Base-by-base conservation (phyloP, 2,797 vertebrate genomes). In the Tolypeutes matacus region DNA sequence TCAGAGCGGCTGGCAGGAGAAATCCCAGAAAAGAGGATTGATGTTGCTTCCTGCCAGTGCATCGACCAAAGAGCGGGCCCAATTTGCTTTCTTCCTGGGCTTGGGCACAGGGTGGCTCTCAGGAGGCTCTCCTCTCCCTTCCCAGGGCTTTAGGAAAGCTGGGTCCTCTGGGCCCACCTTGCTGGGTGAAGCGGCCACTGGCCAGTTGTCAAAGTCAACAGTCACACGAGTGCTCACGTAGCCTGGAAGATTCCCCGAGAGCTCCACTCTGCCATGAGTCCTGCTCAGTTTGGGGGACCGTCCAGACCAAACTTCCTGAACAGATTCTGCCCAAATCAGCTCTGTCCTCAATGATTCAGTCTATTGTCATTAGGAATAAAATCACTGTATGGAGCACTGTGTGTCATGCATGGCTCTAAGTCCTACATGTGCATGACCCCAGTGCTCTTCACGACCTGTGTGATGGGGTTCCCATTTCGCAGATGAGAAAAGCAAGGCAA, bases 131-230 rank as follows among this genome's bases (percentile, higher is more conserved):
- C 29, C 60, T 10, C 39, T 56, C 56, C 46, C n/a, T 13, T 9
- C 5, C 56, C 56, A 56, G 56, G 56, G 56, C 56, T 20, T 21
- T 56, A 20, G 20, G 56, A 20, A 20, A 53, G 17, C 53, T 53
- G 39, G 39, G 39, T 39, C 39, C 39, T 39, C 39, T 39, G 39
- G 39, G 39, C 39, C 39, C 51, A 51, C 65, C 12, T 39, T 13
- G 1, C 20, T 5, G 21, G 0, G 20, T 10, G 3, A 0, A 2
- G 7, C 6, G 0, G 58, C 51, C 18, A 20, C 23, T 15, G 4
- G 13, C 75, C 15, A 4, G 20, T 9, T 15, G 29, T 81, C 46
- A 3, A 51, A 13, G n/a, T 53, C 53, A 11, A 13, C 5, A 0
- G 4, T 17, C 17, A 21, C 62, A 64, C 49, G 67, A 27, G 70